A percentile compares a stretch with the other conserved stretches of the same genome.
Evolutionary conservation across 2,797 vertebrate species (phyloP).

Genomic region (Gymnothorax javanicus): DNA sequence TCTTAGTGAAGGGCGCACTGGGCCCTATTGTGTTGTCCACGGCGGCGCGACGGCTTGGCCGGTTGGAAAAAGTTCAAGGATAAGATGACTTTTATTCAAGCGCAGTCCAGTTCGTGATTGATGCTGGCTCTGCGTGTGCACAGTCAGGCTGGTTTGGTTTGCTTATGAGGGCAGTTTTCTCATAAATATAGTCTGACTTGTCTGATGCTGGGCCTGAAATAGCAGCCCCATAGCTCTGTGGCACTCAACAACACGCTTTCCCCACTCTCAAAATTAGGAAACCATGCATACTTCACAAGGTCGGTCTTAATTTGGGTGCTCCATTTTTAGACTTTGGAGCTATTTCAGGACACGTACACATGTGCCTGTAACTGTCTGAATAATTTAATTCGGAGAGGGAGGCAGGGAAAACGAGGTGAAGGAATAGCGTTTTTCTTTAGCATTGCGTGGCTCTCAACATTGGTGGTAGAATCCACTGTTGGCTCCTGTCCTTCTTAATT

Average conservation of each 20-base stretch:
- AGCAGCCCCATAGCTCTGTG: not conserved
- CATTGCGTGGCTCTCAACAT: constrained; percentile 34
- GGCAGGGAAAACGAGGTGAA: constrained; percentile 44
- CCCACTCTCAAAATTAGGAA: constrained; percentile 5
- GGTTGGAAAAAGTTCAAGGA: not conserved
- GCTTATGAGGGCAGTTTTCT: not conserved
- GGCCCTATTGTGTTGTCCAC: not conserved
- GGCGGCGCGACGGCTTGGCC: not conserved
- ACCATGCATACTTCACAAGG: constrained; percentile 60
- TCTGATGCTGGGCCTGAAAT: constrained; percentile 39
- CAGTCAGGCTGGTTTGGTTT: not conserved
- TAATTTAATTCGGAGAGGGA: constrained; percentile 54
- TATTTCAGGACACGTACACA: constrained; percentile 63
- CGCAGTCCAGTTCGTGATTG: not conserved
- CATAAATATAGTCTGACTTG: not conserved
- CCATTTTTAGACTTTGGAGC: constrained; percentile 64
- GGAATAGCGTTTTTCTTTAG: constrained; percentile 36
- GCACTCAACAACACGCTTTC: not conserved
- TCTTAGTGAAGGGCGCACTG: not conserved
- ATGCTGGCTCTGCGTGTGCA: not conserved
- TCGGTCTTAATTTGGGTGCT: constrained; percentile 61
- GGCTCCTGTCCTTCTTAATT: not conserved
- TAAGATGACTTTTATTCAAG: not conserved
- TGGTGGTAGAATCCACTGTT: constrained; percentile 26
- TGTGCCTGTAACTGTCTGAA: constrained; percentile 61